Base-by-base conservation (phyloP, 2,113 vertebrate genomes). In the Saccopteryx bilineata region DNA sequence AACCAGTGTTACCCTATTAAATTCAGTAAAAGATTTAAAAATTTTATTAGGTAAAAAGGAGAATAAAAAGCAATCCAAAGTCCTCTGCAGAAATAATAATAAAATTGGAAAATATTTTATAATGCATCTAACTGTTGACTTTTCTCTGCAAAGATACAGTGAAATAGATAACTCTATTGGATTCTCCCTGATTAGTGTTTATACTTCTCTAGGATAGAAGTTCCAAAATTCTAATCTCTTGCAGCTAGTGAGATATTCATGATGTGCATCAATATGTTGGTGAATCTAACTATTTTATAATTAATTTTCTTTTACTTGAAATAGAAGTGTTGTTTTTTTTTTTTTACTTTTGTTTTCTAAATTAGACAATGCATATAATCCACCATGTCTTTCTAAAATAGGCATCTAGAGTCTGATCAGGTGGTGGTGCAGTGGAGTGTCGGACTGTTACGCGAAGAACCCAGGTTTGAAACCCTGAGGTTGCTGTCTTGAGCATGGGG, bases 71-170 rank as follows among this genome's bases (percentile, higher is more conserved):
- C 15, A 93, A 9, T 61, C 4, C 46, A 2, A 72, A 68, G 54
- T 68, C 3, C 31, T 58, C 10, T 52, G 65, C 21, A 85, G 39
- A 86, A 68, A 88, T 23, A 74, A 61, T 31, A 69, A 87, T 63
- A 86, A 60, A 68, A 89, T 21, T 63, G 7, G 2, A 50, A 52
- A 31, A 76, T 54, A 50, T 11, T 84, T 75, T 66, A 56, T 46
- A 79, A 75, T n/a, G 1, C 1, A 93, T 86, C 12, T 69, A 82
- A 83, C 46, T 28, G 31, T 33, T 7, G 31, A 85, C 14, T 48
- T 31, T 84, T 92, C 90, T 83, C 50, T 92, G 1, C 17, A 85
- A 91, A 95, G 28, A 66, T 87, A 87, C 24, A 18, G 13, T 33
- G 5, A 71, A 86, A 94, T 21, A 39, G 39, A 39, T 39, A 39